Conservation (phyloP, 1,140 invertebrate species). For the Ditylenchus dipsaci region DNA sequence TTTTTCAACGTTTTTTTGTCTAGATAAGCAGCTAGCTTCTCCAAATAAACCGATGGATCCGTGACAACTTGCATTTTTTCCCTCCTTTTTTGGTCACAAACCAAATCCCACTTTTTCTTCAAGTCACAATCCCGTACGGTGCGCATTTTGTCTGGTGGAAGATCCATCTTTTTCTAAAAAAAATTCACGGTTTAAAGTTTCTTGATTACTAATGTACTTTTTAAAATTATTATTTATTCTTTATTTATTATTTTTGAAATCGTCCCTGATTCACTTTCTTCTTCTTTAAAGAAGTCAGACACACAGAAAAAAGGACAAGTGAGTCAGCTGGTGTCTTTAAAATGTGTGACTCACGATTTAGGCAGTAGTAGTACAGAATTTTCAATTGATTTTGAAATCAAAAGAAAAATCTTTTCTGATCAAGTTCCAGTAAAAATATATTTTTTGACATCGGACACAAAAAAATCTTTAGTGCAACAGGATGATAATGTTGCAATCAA, state of each 20-base stretch:
- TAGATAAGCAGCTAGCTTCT: conserved; percentile 47
- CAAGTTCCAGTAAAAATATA: too few relatives aligned
- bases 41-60: conserved; percentile 52
- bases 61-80: conserved; percentile 21
- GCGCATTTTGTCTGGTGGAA: conserved; percentile 97
- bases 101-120: conserved; percentile 98
- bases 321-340: not conserved
- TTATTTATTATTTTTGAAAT: conserved; percentile 1
- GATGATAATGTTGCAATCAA: too few relatives aligned
- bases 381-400: conserved; percentile 9
- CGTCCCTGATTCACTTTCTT: conserved; percentile 6
- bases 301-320: conserved; percentile 13
- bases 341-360: not conserved
- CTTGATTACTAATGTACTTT: conserved; percentile 22
- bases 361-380: not conserved
- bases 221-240: conserved; percentile 2
- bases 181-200: conserved; percentile 8
- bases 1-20: conserved; percentile 54
- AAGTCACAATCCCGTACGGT: conserved; percentile 90
- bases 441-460: too few relatives aligned
- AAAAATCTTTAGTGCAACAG: too few relatives aligned
- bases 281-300: conserved; percentile 9
- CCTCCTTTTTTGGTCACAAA: conserved; percentile 85
- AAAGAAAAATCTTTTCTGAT: too few relatives aligned
- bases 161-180: conserved; percentile 88